Base-by-base conservation (phyloP, 2,797 vertebrate genomes). In the Clarias fuscus region DNA sequence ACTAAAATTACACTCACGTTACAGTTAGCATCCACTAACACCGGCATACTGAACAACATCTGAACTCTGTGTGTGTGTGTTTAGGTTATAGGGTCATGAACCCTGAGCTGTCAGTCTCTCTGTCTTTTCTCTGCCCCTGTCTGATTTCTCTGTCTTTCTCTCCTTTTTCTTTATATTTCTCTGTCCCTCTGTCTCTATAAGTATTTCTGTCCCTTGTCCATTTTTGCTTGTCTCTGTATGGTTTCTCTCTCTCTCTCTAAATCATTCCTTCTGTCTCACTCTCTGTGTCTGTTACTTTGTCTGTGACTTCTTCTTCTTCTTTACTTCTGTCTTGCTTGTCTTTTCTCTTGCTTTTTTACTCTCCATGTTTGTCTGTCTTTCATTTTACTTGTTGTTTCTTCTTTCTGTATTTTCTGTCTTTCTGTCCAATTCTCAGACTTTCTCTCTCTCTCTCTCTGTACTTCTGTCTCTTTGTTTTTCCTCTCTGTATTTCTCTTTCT, bases 161-260 rank as follows among this genome's bases (percentile, higher is more conserved):
- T 67, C 48, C 7, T 48, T 76, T 53, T 59, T 77, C 93, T 89
- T 90, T 67, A 59, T 61, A 37, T 82, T 27, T 48, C 68, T 93
- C 72, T 93, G 89, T 91, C 88, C 92, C 90, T 88, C 87, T 90
- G 91, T 87, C 91, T 91, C 92, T 92, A 88, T 80, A 48, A 48
- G 86, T 89, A 81, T 64, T 75, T 88, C 90, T 80, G 81, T 85
- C 90, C 40, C 91, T 90, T 93, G 94, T 93, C 93, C 95, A 95
- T 37, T 43, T 43, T 43, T 43, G 6, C 40, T 43, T 43, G 43
- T 48, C 43, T 48, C 43, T 48, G 8, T 48, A 48, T 48, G 8
- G 43, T 48, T 8, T 43, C 43, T 43, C 43, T 48, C 43, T 1
- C 33, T 2, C 37, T 7, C 43, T 48, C 43, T 48, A 48, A 7